A percentile compares a stretch with the other conserved stretches of the same genome.
Evolutionary conservation across 2,113 vertebrate species (phyloP).

Genomic region (Peromyscus leucopus): DNA sequence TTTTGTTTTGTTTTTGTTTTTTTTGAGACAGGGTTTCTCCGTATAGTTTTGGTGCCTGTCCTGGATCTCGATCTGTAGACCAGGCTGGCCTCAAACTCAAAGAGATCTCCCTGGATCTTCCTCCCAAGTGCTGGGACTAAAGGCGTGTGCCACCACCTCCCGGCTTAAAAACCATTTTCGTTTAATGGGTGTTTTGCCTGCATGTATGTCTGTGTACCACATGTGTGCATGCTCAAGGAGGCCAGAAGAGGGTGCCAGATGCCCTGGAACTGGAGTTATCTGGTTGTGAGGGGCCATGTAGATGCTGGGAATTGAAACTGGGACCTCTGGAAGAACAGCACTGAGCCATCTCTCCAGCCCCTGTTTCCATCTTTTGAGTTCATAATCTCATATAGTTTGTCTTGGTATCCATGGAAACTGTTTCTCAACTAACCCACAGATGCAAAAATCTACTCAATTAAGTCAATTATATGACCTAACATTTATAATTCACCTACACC

Average conservation of each 20-base stretch:
- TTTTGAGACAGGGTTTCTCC: too few species aligned
- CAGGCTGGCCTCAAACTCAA: too few species aligned
- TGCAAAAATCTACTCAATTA: not conserved
- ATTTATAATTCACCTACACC: not conserved
- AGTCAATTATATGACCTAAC: too few species aligned
- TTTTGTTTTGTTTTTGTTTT: too few species aligned
- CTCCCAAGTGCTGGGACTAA: too few species aligned
- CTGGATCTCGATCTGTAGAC: too few species aligned
- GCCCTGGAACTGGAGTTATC: not conserved
- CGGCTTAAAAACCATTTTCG: too few species aligned
- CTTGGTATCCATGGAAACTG: not conserved
- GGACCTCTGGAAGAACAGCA: not conserved
- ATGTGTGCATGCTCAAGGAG: not conserved
- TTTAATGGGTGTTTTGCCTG: not conserved
- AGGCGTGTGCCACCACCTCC: too few species aligned
- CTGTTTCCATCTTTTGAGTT: not conserved
- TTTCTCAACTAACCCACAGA: not conserved
- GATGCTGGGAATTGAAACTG: too few species aligned
- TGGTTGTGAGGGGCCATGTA: not conserved
- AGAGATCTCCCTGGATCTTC: too few species aligned
- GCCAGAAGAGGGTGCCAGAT: not conserved
- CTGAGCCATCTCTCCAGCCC: not conserved
- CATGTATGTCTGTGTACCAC: not conserved
- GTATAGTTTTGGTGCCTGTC: too few species aligned
- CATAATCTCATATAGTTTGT: not conserved